Evolutionary conservation across 2,888 invertebrate species (phyloP).

Genomic region (Aporophyla lueneburgensis): DNA sequence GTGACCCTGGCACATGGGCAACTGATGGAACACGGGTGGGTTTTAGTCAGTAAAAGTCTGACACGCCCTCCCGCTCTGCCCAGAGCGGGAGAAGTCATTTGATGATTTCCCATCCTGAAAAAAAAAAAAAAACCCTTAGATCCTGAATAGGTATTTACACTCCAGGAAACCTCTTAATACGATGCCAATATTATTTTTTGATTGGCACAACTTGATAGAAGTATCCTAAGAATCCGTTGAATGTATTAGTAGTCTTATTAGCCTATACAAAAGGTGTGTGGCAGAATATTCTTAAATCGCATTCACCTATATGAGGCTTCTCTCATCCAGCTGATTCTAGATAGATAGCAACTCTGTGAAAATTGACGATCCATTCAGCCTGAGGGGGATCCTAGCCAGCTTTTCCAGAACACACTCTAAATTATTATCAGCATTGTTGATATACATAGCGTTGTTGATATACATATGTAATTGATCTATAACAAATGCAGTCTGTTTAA

Average conservation of each 20-base stretch:
- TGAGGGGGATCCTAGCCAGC: neutral
- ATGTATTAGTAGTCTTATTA: neutral
- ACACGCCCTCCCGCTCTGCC: no score
- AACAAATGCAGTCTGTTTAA: constrained; percentile 24
- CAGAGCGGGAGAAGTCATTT: no score
- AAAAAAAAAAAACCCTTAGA: no score
- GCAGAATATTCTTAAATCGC: neutral
- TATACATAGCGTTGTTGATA: neutral
- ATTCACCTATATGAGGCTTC: neutral
- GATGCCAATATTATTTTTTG: neutral
- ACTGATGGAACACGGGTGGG: no score
- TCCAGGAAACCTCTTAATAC: neutral
- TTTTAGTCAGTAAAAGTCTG: no score
- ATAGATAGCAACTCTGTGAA: neutral
- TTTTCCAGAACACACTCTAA: neutral
- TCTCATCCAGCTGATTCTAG: neutral
- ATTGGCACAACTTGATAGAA: neutral
- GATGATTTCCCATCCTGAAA: no score
- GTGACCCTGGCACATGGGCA: no score
- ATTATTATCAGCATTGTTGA: neutral
- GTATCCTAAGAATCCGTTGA: neutral
- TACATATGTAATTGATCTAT: constrained; percentile 17
- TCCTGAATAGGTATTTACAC: neutral
- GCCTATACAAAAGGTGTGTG: neutral
- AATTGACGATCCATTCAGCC: neutral